These are phyloP conservation scores for Endotricha flammealis DNA, from an alignment of 2,888 invertebrate species.

Conservation along the genomic window DNA sequence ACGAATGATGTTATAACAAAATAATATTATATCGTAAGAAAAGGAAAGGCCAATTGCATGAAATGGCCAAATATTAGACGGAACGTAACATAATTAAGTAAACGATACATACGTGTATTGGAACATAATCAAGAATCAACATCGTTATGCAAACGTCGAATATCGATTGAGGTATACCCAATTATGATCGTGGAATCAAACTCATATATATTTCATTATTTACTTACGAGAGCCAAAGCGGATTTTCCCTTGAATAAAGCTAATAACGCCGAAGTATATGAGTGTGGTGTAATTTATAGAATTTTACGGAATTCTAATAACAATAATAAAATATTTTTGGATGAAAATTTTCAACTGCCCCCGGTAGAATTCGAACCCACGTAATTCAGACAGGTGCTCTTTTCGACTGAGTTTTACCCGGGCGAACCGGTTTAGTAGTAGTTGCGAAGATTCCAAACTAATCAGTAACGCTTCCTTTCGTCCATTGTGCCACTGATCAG, in stretches of 20 bases:
- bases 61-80: too few relatives aligned
- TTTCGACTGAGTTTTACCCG: too few relatives aligned
- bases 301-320: not conserved
- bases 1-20: too few relatives aligned
- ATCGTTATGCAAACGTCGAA: not conserved
- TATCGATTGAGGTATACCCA: slow-evolving; percentile 16
- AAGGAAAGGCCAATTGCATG: too few relatives aligned
- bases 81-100: too few relatives aligned
- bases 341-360: not conserved
- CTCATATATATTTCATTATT: slow-evolving; percentile 57
- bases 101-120: too few relatives aligned
- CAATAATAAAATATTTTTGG: not conserved
- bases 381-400: too few relatives aligned
- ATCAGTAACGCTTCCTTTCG: not conserved
- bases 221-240: slow-evolving; percentile 44
- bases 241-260: slow-evolving; percentile 54
- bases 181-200: slow-evolving; percentile 34
- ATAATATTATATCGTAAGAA: too few relatives aligned
- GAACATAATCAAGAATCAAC: too few relatives aligned
- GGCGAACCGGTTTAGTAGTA: too few relatives aligned
- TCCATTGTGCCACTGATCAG: slow-evolving; percentile 1
- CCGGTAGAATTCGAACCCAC: too few relatives aligned
- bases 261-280: slow-evolving; percentile 47
- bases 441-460: too few relatives aligned
- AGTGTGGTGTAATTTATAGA: slow-evolving; percentile 7